Evolutionary conservation across 2,797 vertebrate genomes (phyloP).

Genomic region (Dermochelys coriacea): DNA sequence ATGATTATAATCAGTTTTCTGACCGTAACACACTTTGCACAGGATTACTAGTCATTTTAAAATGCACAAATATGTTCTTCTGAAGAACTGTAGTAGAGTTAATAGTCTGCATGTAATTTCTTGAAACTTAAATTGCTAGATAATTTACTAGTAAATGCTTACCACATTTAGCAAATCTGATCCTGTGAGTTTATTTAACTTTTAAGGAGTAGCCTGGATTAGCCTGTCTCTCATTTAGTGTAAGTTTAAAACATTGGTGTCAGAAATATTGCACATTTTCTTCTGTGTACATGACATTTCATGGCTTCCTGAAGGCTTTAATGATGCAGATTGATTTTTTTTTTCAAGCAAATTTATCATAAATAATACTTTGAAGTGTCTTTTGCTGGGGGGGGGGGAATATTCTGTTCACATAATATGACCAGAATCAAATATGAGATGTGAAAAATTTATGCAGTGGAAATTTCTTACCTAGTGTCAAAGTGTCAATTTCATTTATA

Average conservation of each 20-base stretch:
- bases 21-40: not conserved
- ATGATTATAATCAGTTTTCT: not conserved
- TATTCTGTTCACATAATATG: not conserved
- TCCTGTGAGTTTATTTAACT: not conserved
- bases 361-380: not conserved
- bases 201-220: fast-evolving
- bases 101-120: not conserved
- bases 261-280: not conserved
- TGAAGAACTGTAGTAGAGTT: not conserved
- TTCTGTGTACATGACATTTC: not conserved
- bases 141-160: not conserved
- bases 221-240: no score
- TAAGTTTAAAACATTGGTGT: not conserved
- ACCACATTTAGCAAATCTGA: not conserved
- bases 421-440: not conserved
- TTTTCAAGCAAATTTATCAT: not conserved
- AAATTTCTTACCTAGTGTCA: not conserved
- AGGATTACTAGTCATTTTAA: not conserved
- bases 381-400: not conserved
- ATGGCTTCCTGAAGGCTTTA: not conserved
- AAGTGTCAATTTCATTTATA: constrained; percentile 5
- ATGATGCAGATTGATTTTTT: not conserved
- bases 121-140: not conserved
- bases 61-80: not conserved
- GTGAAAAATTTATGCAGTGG: constrained; percentile 9